phyloP scores from a whole-genome alignment of 2,797 vertebrate species.

The Pseudomugil gertrudae region DNA sequence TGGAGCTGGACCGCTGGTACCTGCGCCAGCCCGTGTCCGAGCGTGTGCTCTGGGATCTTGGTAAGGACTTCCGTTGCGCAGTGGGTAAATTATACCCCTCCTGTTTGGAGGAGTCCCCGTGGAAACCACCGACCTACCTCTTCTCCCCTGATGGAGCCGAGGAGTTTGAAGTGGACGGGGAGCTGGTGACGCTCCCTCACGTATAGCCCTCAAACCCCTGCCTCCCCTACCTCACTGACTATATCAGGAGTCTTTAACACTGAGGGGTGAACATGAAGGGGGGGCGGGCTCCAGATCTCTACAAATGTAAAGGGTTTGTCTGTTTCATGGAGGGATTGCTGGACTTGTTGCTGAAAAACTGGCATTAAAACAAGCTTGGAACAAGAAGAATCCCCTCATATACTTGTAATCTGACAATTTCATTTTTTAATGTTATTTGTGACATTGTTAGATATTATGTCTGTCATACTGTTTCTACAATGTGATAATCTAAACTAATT shows the following conservation, averaged over 20 bases:
- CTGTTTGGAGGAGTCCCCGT: conserved; percentile 95
- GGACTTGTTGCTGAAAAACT: conserved; percentile 37
- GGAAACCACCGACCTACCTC: conserved; percentile 96
- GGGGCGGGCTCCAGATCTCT: conserved; percentile 17
- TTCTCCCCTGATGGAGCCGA: conserved; percentile 93
- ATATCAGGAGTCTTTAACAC: conserved; percentile 29
- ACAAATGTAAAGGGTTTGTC: conserved; percentile 41
- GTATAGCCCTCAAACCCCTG: conserved; percentile 81
- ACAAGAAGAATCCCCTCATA: conserved; percentile 44
- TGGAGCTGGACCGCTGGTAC: conserved; percentile 93
- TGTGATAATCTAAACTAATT: conserved; percentile 77
- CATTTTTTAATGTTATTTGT: conserved; percentile 42
- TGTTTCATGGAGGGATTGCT: conserved; percentile 37
- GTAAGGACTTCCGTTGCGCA: conserved; percentile 94
- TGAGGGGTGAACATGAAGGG: conserved; percentile 36
- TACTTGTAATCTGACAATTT: conserved; percentile 60
- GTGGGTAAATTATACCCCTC: conserved; percentile 98
- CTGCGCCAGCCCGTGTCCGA: conserved; percentile 93
- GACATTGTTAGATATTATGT: conserved; percentile 71
- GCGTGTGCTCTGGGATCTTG: conserved; percentile 95
- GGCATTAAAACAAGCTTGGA: conserved; percentile 35
- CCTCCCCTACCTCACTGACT: conserved; percentile 39
- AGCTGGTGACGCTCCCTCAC: conserved; percentile 91
- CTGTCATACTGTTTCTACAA: conserved; percentile 81
- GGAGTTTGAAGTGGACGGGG: conserved; percentile 94